These are phyloP conservation scores for Drosophila tropicalis DNA, from an alignment of 1,140 invertebrate species.

Conservation along the genomic window DNA sequence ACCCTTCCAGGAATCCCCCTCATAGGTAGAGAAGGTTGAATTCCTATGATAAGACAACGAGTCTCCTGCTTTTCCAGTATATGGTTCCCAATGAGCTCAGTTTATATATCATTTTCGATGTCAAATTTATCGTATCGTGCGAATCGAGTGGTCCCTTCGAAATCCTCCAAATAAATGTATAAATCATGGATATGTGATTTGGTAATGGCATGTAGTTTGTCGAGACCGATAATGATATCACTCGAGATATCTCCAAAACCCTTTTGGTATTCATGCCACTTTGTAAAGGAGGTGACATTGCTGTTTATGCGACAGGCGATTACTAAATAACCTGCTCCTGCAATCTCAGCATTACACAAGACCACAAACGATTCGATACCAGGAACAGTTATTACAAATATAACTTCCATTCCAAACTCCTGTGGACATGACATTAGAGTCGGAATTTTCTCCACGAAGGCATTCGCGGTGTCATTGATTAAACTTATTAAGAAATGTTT, in stretches of 20 bases:
- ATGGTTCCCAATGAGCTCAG: too few relatives aligned
- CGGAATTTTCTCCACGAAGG: background rate
- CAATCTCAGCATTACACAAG: background rate
- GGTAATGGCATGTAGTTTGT: slow-evolving; percentile 2
- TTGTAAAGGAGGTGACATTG: background rate
- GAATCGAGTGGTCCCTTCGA: too few relatives aligned
- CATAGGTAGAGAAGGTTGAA: too few relatives aligned
- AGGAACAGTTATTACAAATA: background rate
- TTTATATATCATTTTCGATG: too few relatives aligned
- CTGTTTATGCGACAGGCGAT: background rate
- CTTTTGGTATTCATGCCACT: background rate
- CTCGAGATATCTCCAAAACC: background rate
- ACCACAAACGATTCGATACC: background rate
- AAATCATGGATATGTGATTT: background rate
- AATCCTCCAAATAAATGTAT: background rate
- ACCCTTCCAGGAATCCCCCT: too few relatives aligned
- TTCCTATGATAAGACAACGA: too few relatives aligned
- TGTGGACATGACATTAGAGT: background rate
- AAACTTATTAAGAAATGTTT: background rate
- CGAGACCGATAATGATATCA: slow-evolving; percentile 2
- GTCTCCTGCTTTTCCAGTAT: too few relatives aligned
- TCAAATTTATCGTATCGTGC: too few relatives aligned
- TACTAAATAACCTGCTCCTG: background rate
- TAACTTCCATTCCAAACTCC: background rate
- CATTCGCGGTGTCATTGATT: too few relatives aligned